phyloP scores from a whole-genome alignment of 2,113 vertebrate species.

The Jaculus jaculus region DNA sequence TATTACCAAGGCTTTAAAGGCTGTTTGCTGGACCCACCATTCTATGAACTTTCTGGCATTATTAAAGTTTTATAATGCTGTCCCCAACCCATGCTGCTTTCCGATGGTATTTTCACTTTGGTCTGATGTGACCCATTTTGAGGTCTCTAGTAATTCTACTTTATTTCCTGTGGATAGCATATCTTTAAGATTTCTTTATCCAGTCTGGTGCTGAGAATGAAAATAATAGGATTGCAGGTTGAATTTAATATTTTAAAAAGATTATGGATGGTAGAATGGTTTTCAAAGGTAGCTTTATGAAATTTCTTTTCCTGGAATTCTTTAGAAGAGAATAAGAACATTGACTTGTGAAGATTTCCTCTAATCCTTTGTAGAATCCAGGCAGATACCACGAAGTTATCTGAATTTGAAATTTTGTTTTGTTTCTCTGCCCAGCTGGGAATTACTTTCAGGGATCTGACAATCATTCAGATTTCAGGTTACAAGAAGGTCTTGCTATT shows the following conservation, averaged over 20 bases:
- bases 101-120: conserved; percentile 3
- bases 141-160: conserved; percentile 18
- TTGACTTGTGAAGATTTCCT: conserved; percentile 4
- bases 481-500: neutral
- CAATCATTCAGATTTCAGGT: neutral
- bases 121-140: conserved; percentile 18
- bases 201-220: conserved; percentile 20
- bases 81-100: neutral
- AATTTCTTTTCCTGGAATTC: conserved; percentile 49
- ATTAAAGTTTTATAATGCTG: neutral
- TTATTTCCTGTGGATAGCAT: conserved; percentile 28
- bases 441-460: neutral
- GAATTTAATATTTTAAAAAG: conserved; percentile 46
- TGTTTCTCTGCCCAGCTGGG: conserved; percentile 12
- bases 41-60: conserved; percentile 9
- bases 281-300: conserved; percentile 49
- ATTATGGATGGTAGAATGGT: neutral
- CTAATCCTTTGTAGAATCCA: conserved; percentile 53
- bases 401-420: conserved; percentile 45
- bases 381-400: conserved; percentile 9
- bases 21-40: neutral
- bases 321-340: conserved; percentile 47
- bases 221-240: neutral
- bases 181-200: conserved; percentile 51
- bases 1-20: neutral